phyloP scores from a whole-genome alignment of 2,113 vertebrate genomes.

The Antechinus flavipes region DNA sequence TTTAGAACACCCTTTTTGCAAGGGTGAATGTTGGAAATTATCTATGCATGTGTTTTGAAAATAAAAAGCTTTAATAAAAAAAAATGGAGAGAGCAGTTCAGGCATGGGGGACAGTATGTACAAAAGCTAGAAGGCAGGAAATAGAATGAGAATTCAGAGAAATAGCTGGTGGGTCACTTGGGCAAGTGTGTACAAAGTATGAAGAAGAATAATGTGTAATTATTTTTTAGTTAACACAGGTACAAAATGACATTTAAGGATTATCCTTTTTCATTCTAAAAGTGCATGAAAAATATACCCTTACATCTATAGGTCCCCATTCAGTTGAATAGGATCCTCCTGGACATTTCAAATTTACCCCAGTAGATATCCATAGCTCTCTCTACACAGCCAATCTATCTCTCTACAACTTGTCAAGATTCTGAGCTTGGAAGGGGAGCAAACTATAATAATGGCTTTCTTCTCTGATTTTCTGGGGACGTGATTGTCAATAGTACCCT shows the following conservation, averaged over 20 bases:
- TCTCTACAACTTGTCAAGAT: background rate
- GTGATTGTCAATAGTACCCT: background rate
- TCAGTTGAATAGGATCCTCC: background rate
- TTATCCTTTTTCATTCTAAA: background rate
- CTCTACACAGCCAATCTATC: background rate
- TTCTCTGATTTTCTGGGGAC: background rate
- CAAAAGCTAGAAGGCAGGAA: background rate
- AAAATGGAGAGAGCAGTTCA: too few species aligned
- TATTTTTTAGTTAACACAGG: background rate
- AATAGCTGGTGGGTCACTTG: background rate
- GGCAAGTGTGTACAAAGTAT: background rate
- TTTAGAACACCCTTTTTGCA: too few species aligned
- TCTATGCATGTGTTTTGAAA: too few species aligned
- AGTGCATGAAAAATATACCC: background rate
- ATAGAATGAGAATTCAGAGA: background rate
- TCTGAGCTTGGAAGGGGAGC: background rate
- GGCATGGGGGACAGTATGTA: too few species aligned
- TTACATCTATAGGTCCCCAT: background rate
- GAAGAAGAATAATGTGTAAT: background rate
- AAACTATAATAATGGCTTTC: background rate
- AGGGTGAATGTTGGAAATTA: too few species aligned
- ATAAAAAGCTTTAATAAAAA: too few species aligned
- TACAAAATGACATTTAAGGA: background rate
- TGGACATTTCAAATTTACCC: background rate
- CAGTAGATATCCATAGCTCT: background rate